Percentiles rank a stretch among this genome's conserved stretches.
Conservation (phyloP, 2,797 vertebrate species). For the Chromis chromis region DNA sequence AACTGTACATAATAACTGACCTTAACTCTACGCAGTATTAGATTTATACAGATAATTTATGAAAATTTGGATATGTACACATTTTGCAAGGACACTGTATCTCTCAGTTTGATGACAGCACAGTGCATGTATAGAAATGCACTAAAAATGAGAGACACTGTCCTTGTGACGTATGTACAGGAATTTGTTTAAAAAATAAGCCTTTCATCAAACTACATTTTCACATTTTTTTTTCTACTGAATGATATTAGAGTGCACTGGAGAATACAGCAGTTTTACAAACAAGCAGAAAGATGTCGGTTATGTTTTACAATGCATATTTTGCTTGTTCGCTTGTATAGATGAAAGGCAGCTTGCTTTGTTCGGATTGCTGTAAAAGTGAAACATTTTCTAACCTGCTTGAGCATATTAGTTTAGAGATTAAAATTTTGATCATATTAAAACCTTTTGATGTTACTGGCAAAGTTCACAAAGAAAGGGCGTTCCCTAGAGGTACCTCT, state of each 20-base stretch:
- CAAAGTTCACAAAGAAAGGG: conserved; percentile 46
- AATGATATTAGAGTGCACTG: conserved; percentile 40
- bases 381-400: conserved; percentile 52
- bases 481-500: conserved; percentile 42
- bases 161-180: conserved; percentile 55
- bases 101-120: not conserved
- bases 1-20: conserved; percentile 22
- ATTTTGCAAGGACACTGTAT: conserved; percentile 26
- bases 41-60: conserved; percentile 31
- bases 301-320: conserved; percentile 54
- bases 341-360: conserved; percentile 67
- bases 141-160: conserved; percentile 21
- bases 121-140: conserved; percentile 21
- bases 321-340: conserved; percentile 52
- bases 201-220: conserved; percentile 31
- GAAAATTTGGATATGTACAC: conserved; percentile 48
- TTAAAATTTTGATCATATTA: conserved; percentile 53
- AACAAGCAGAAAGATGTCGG: conserved; percentile 42
- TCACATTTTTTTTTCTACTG: conserved; percentile 36
- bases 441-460: conserved; percentile 65
- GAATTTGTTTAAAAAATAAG: conserved; percentile 23
- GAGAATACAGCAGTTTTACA: conserved; percentile 47
- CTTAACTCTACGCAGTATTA: conserved; percentile 14
- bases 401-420: conserved; percentile 35
- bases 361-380: conserved; percentile 65